Percentiles rank a stretch among this genome's conserved stretches.
These are phyloP conservation scores for Onchidella celtica DNA, from an alignment of 2,888 invertebrate genomes.

Conservation along the genomic window DNA sequence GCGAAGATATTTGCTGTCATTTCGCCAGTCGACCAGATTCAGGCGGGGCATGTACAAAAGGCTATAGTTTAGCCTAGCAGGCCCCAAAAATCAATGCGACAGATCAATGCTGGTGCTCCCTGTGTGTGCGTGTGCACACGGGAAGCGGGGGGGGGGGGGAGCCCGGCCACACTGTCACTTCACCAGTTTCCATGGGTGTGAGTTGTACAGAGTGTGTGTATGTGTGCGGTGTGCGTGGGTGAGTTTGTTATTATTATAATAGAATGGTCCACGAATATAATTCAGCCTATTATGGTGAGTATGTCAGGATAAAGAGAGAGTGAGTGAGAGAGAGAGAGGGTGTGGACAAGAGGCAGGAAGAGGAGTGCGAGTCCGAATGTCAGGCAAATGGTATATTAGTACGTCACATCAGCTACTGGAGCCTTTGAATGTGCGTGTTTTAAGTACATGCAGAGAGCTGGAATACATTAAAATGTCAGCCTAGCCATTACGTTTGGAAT, in stretches of 20 bases:
- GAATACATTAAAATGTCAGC: no score
- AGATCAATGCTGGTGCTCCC: slow-evolving; percentile 12
- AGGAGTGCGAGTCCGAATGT: no score
- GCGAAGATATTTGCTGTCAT: no score
- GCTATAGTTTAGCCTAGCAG: background rate
- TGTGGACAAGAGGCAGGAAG: no score
- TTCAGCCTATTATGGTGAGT: no score
- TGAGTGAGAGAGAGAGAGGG: no score
- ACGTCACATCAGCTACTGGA: no score
- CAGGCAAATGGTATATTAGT: no score
- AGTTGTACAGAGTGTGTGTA: background rate
- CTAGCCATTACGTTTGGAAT: no score
- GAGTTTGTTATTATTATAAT: background rate
- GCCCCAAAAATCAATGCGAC: slow-evolving; percentile 24
- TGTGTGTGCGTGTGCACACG: slow-evolving; percentile 30
- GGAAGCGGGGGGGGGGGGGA: background rate
- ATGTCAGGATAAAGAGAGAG: no score
- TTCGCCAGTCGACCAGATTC: background rate
- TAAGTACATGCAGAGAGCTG: no score
- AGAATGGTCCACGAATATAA: background rate
- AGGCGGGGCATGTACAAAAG: background rate
- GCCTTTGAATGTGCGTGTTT: no score
- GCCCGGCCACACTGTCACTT: background rate
- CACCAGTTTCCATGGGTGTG: background rate
- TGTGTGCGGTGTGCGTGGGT: background rate